Base-by-base conservation (phyloP, 2,888 invertebrate species). In the Sarcophaga subvicina region DNA sequence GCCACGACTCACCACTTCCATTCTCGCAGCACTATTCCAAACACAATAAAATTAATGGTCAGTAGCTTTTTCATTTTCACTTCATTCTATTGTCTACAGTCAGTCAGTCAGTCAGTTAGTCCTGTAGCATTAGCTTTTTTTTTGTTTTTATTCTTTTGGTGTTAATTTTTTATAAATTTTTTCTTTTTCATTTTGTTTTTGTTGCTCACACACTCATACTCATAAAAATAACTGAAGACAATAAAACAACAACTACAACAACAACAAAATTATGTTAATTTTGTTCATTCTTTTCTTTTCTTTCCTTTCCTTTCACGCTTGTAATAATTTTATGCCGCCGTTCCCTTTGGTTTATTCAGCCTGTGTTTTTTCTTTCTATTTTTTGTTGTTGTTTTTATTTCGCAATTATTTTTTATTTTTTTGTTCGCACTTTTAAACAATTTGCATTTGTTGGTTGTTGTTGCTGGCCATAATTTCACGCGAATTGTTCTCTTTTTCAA, bases 291-390 rank as follows among this genome's bases (percentile, higher is more conserved):
- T 8, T 71, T 67, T 37, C 37, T 8, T 71, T 67, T 54, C 10
- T 54, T 17, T 54, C 54, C 54, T 17, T 66, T 62, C 37, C 72
- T 77, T 83, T 72, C 66, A 78, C 72, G 71, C 47, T 47, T 77
- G 76, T 77, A 77, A 77, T 71, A 82, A 76, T 82, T 77, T 72
- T 60, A 78, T 66, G 77, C 72, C 71, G 77, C 77, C 71, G 11
- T 63, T 78, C 59, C 25, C 17, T 54, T 2, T 12, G 4, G 4
- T 54, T 12, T 17, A 54, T 54, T 54, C 17, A 17, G 25, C 22
- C 27, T 49, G 22, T 78, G 78, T 71, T 78, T 67, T 54, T 83
- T 54, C 10, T 8, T 27, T 63, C 59, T 67, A 37, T 73, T 71
- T 83, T 67, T 54, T 78, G n/a, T n/a, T n/a, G n/a, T 25, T 27